phyloP scores from a whole-genome alignment of 2,888 invertebrate genomes.

The Cynaeus angustus region DNA sequence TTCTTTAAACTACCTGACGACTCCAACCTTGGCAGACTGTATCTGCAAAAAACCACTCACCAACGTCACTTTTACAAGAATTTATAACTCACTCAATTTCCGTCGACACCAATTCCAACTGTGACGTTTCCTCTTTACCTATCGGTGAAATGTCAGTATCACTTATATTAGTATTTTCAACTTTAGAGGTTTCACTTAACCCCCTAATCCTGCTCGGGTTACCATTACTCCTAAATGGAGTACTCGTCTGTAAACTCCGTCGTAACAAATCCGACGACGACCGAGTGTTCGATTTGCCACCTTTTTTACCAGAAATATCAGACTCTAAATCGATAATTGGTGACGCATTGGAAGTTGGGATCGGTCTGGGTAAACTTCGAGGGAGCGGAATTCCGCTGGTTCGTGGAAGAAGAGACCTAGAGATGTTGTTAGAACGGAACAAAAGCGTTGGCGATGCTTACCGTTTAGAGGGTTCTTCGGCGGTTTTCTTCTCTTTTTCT shows the following conservation, averaged over 20 bases:
- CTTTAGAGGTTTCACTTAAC: conserved; percentile 40
- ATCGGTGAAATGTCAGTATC: not conserved
- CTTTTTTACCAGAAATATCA: too few relatives aligned
- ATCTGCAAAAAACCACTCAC: conserved; percentile 15
- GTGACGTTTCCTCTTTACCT: not conserved
- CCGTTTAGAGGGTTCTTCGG: conserved; percentile 6
- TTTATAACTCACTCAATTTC: not conserved
- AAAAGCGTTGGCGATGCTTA: too few relatives aligned
- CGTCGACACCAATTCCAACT: not conserved
- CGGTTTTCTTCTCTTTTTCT: conserved; percentile 32
- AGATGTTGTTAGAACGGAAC: not conserved
- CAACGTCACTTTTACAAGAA: not conserved
- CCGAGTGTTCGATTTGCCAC: conserved; percentile 13
- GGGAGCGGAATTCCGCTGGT: conserved; percentile 49
- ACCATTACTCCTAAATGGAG: conserved; percentile 35
- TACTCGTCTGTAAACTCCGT: conserved; percentile 27
- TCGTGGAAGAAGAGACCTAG: not conserved
- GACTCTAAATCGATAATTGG: too few relatives aligned
- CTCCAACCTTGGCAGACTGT: conserved; percentile 12
- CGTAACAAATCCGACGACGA: conserved; percentile 24
- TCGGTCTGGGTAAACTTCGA: conserved; percentile 34
- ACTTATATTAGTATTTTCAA: conserved; percentile 17
- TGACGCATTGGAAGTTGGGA: conserved; percentile 13
- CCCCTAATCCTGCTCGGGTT: conserved; percentile 10
- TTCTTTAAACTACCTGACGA: not conserved